Evolutionary conservation across 1,140 invertebrate species (phyloP), one percentile per base, ranked within the genome.

Genomic region (Drosophila fuyamai): DNA sequence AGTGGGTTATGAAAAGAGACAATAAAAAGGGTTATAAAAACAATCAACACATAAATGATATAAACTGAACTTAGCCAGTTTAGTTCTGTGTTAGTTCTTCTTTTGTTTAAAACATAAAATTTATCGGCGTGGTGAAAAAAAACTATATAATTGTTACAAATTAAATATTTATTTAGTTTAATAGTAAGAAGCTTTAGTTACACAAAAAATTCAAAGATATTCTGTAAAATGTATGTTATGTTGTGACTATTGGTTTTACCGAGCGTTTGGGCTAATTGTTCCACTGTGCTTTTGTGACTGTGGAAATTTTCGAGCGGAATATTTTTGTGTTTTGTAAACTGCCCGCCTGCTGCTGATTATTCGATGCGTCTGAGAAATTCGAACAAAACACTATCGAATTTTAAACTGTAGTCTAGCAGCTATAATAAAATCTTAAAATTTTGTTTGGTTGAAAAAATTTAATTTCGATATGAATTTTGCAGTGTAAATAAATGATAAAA

Each of bases 261-360:
- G 23, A 23, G 23, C 23, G 23, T 3, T 23, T 23, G 23, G 23
- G 12, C 12, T 13, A 12, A 35, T 4, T 7, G 7, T 13, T 23
- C 60, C 73, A 77, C 48, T 67, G 54, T 76, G 38, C 72, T 9
- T 10, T 66, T 12, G 16, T 44, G 8, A 29, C 71, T 58, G 74
- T 68, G 74, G 74, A 77, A 77, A 77, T 68, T 77, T 78, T 84
- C 36, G 79, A 76, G 79, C 76, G 82, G 82, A 88, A 86, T 88
- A 76, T 85, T 88, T 81, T 53, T 57, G 44, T 66, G 36, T 76
- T 67, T 75, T 79, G 65, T 62, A 81, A 68, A 75, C 54, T 67
- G 68, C 35, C 50, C 36, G 18, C 43, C 70, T 46, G 74, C 70
- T 58, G 6, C 29, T 32, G 74, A 76, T 76, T 76, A 76, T 48